phyloP scores from a whole-genome alignment of 2,113 vertebrate species.

The Nycticryphes semicollaris region DNA sequence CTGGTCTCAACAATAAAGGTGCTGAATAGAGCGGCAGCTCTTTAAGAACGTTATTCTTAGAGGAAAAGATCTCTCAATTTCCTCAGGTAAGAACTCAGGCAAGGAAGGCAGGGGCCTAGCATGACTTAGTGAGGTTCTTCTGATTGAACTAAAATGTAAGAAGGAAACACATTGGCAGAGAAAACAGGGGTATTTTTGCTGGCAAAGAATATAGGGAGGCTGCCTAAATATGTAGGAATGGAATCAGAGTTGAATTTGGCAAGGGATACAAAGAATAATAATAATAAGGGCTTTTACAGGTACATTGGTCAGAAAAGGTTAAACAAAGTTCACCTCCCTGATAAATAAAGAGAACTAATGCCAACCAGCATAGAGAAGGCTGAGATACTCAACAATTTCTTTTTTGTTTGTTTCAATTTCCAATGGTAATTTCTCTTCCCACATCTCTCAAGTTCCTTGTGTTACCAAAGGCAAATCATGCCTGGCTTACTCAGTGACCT shows the following conservation, averaged over 20 bases:
- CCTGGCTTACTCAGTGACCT: too few relatives aligned
- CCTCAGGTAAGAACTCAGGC: neutral
- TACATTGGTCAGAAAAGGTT: neutral
- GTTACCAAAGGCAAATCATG: neutral
- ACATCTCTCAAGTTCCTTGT: neutral
- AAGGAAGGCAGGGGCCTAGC: neutral
- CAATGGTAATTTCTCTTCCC: neutral
- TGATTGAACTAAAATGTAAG: neutral
- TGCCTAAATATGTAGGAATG: neutral
- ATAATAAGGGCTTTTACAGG: neutral
- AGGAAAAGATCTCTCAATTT: neutral
- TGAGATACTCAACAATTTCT: neutral
- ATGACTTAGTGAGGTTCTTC: neutral
- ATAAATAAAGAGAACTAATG: neutral
- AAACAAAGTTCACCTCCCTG: neutral
- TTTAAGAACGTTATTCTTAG: neutral
- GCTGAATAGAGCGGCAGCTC: neutral
- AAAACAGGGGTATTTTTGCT: neutral
- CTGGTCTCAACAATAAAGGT: neutral
- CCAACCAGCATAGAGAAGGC: neutral
- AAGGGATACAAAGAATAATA: neutral
- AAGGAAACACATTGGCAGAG: neutral
- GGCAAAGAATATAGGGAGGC: rapidly evolving
- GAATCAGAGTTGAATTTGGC: neutral
- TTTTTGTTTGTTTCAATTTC: neutral